Evolutionary conservation across 2,888 invertebrate genomes (phyloP).

Genomic region (Zygothrica quintamaculata): DNA sequence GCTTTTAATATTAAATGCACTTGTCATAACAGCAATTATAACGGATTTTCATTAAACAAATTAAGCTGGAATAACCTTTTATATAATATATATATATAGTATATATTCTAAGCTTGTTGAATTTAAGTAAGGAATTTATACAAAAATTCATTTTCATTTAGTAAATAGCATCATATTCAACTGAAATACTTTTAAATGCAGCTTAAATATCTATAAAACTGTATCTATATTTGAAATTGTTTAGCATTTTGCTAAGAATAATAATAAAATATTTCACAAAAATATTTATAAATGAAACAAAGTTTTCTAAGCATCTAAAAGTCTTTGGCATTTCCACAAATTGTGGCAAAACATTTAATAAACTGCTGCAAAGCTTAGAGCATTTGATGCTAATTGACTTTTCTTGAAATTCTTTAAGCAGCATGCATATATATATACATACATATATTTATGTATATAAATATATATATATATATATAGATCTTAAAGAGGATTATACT

Average conservation of each 20-base stretch:
- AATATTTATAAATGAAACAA: background rate
- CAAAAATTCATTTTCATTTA: no score
- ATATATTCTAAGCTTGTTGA: no score
- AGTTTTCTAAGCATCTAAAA: background rate
- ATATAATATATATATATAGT: no score
- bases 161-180: no score
- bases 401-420: slow-evolving; percentile 1
- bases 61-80: slow-evolving; percentile 1
- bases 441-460: no score
- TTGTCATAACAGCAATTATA: slow-evolving; percentile 27
- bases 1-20: slow-evolving; percentile 22
- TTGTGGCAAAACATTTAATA: slow-evolving; percentile 8
- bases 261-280: no score
- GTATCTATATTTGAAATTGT: no score
- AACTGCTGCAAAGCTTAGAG: slow-evolving; percentile 12
- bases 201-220: no score
- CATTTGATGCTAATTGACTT: slow-evolving; percentile 20
- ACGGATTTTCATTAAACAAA: slow-evolving; percentile 12
- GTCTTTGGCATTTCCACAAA: slow-evolving; percentile 1
- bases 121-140: no score
- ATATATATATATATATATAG: background rate
- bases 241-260: no score
- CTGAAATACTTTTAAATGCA: no score
- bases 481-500: slow-evolving; percentile 13
- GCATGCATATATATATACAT: no score